Conservation (phyloP, 2,888 invertebrate genomes). For the Blera fallax region DNA sequence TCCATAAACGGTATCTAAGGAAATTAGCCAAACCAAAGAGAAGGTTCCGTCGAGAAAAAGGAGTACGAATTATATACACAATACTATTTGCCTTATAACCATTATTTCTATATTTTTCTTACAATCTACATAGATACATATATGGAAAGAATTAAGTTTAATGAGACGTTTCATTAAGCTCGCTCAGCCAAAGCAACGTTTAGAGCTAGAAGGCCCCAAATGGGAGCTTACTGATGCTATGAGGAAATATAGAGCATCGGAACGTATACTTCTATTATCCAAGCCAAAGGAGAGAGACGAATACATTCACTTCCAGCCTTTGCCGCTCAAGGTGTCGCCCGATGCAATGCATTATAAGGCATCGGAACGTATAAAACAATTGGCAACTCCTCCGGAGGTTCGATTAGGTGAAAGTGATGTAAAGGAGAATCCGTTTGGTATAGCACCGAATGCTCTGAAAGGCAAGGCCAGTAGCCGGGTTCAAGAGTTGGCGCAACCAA, state of each 20-base stretch:
- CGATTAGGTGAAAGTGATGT: conserved; percentile 80
- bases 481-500: conserved; percentile 82
- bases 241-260: conserved; percentile 70
- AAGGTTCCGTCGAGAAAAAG: conserved; percentile 58
- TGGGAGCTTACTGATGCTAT: conserved; percentile 75
- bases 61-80: conserved; percentile 69
- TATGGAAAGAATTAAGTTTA: conserved; percentile 44
- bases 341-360: neutral
- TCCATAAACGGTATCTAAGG: conserved; percentile 75
- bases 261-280: conserved; percentile 52
- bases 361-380: neutral
- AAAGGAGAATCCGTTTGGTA: conserved; percentile 82
- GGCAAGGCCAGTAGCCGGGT: conserved; percentile 82
- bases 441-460: conserved; percentile 83
- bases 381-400: conserved; percentile 33
- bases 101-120: neutral
- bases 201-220: conserved; percentile 57
- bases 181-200: conserved; percentile 73
- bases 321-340: conserved; percentile 71
- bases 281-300: conserved; percentile 66
- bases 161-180: conserved; percentile 75
- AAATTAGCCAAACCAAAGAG: conserved; percentile 77
- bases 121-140: neutral
- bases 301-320: conserved; percentile 29
- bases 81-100: neutral